Base-by-base conservation (phyloP, 1,140 invertebrate species). In the Xylocopa sonorina region DNA sequence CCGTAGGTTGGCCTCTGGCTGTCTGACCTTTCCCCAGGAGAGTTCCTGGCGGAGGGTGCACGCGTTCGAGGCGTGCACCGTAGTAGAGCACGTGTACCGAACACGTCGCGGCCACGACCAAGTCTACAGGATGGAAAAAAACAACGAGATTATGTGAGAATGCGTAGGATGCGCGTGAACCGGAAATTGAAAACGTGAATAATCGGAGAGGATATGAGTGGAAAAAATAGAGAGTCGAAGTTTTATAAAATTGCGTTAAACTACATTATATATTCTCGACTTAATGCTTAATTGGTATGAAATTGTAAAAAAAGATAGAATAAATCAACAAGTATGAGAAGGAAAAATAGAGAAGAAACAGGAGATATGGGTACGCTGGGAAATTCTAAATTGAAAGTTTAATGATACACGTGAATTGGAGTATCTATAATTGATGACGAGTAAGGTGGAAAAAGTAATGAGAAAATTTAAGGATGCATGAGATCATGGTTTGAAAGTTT, bases 21-120 rank as follows among this genome's bases (percentile, higher is more conserved):
- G 88, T 84, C 82, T 89, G 87, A 90, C 87, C 88, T 89, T 88
- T 88, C 68, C 87, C 86, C 85, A 80, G 86, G 83, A 85, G 68
- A 71, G 71, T 41, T 74, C 76, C 80, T 75, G 84, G 76, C 32
- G 29, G n/a, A 84, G 53, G 63, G 75, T 69, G 58, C 73, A 78
- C 57, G 74, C 46, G 57, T 41, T 29, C 64, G 43, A 53, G 51
- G 9, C 29, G 16, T 24, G 48, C 38, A 38, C 12, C 29, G 4
- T 3, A 18, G 9, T 2, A 3, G 7, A 21, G 55, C 34, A 51
- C 66, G 51, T 73, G 67, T 41, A 66, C n/a, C n/a, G n/a, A n/a
- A 27, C 29, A 24, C 50, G 29, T 6, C 21, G 34, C 24, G 5
- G 6, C 4, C 14, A 7, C 2, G 50, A n/a, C n/a, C n/a, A n/a